phyloP scores from a whole-genome alignment of 2,888 invertebrate species.

The Dorcus hopei region DNA sequence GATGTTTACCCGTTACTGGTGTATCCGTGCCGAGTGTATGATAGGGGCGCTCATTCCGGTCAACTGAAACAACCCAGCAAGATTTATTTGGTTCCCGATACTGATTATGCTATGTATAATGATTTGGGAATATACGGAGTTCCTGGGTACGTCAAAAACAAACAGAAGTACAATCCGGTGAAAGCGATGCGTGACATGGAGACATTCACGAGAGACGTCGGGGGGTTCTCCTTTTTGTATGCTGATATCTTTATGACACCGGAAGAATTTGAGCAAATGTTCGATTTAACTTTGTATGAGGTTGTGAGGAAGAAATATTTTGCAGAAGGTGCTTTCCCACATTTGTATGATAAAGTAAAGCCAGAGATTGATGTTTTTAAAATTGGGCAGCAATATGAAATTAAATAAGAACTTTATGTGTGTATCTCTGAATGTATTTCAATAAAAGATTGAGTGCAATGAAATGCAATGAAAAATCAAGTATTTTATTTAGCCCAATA shows the following conservation, averaged over 20 bases:
- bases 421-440: background rate
- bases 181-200: constrained; percentile 67
- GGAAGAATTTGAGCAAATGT: constrained; percentile 65
- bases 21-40: constrained; percentile 65
- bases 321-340: constrained; percentile 61
- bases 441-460: background rate
- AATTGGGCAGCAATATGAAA: constrained; percentile 48
- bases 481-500: no score
- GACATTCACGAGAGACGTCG: constrained; percentile 64
- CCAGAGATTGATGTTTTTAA: constrained; percentile 65
- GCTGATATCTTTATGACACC: constrained; percentile 69
- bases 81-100: constrained; percentile 61
- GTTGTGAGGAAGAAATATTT: constrained; percentile 57
- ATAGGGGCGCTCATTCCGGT: constrained; percentile 59
- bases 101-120: constrained; percentile 68
- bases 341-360: constrained; percentile 65
- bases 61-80: constrained; percentile 56
- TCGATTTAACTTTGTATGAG: constrained; percentile 64
- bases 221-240: constrained; percentile 67
- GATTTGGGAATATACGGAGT: constrained; percentile 70
- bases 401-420: background rate
- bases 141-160: constrained; percentile 61
- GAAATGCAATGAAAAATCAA: no score
- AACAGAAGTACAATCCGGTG: constrained; percentile 60
- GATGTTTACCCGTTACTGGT: constrained; percentile 67